Evolutionary conservation across 2,888 invertebrate species (phyloP).

Genomic region (Leucophora obtusa): DNA sequence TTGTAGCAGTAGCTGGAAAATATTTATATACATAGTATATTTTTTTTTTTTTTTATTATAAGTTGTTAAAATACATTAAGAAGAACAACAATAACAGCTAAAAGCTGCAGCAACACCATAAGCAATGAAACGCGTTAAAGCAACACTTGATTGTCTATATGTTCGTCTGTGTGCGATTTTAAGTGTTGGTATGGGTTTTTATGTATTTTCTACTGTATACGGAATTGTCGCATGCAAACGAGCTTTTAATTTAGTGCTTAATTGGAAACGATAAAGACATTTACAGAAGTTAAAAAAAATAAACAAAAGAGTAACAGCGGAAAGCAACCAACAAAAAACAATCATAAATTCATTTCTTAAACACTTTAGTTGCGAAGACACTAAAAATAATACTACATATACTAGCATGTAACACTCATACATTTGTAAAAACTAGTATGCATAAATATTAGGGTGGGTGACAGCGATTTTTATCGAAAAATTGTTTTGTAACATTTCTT

Average conservation of each 20-base stretch:
- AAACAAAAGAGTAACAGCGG: constrained; percentile 10
- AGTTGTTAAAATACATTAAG: constrained; percentile 19
- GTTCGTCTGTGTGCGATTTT: not conserved
- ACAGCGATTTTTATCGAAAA: too few species aligned
- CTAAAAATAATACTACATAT: constrained; percentile 28
- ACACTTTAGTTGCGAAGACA: constrained; percentile 46
- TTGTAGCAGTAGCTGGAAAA: not conserved
- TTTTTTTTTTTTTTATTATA: not conserved
- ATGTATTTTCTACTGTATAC: not conserved
- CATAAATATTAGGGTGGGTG: too few species aligned
- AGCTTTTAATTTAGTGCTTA: constrained; percentile 63
- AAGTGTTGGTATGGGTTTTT: not conserved
- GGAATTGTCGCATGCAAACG: constrained; percentile 56
- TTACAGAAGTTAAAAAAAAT: constrained; percentile 3
- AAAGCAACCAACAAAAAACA: constrained; percentile 12
- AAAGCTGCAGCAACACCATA: not conserved
- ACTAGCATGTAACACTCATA: not conserved
- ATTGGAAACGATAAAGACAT: constrained; percentile 61
- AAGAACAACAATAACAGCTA: constrained; percentile 26
- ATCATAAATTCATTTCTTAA: constrained; percentile 40
- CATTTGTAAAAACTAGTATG: too few species aligned
- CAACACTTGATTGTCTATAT: constrained; percentile 38
- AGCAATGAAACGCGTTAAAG: constrained; percentile 39
- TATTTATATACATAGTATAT: not conserved
- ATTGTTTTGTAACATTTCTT: too few species aligned